Evolutionary conservation across 2,888 invertebrate species (phyloP).

Genomic region (Zaprionus bogoriensis): DNA sequence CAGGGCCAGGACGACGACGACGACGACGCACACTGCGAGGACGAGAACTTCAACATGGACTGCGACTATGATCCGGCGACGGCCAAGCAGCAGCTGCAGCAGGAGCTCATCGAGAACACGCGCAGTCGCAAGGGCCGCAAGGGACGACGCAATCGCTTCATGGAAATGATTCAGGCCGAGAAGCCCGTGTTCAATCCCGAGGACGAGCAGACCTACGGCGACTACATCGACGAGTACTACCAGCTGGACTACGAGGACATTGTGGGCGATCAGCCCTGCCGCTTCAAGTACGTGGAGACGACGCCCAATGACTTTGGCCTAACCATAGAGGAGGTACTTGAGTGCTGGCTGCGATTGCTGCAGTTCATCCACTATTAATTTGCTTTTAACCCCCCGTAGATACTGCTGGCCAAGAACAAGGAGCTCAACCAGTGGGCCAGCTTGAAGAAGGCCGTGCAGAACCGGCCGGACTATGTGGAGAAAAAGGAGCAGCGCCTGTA

Average conservation of each 20-base stretch:
- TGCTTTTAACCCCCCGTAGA: slow-evolving; percentile 85
- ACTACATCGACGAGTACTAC: slow-evolving; percentile 97
- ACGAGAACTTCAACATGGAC: slow-evolving; percentile 94
- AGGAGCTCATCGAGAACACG: slow-evolving; percentile 85
- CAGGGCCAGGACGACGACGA: slow-evolving; percentile 83
- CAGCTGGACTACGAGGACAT: slow-evolving; percentile 97
- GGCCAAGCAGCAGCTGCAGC: slow-evolving; percentile 84
- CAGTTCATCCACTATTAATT: not conserved
- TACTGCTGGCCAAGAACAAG: slow-evolving; percentile 94
- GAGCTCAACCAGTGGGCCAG: slow-evolving; percentile 98
- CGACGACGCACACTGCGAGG: slow-evolving; percentile 87
- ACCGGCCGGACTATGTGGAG: slow-evolving; percentile 90
- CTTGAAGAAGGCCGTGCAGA: slow-evolving; percentile 92
- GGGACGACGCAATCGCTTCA: slow-evolving; percentile 89
- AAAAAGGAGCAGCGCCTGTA: slow-evolving; percentile 90
- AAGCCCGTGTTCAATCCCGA: slow-evolving; percentile 94
- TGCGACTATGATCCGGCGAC: slow-evolving; percentile 89
- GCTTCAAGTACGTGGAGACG: slow-evolving; percentile 96
- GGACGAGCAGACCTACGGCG: slow-evolving; percentile 88
- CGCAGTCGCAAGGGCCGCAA: slow-evolving; percentile 85
- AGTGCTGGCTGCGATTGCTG: not conserved
- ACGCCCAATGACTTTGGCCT: slow-evolving; percentile 96
- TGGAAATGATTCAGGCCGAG: slow-evolving; percentile 87
- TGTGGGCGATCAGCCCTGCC: slow-evolving; percentile 94
- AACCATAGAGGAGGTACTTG: slow-evolving; percentile 91